These are phyloP conservation scores for Lasioglossum oenotherae DNA, from an alignment of 2,888 invertebrate genomes.

Conservation along the genomic window DNA sequence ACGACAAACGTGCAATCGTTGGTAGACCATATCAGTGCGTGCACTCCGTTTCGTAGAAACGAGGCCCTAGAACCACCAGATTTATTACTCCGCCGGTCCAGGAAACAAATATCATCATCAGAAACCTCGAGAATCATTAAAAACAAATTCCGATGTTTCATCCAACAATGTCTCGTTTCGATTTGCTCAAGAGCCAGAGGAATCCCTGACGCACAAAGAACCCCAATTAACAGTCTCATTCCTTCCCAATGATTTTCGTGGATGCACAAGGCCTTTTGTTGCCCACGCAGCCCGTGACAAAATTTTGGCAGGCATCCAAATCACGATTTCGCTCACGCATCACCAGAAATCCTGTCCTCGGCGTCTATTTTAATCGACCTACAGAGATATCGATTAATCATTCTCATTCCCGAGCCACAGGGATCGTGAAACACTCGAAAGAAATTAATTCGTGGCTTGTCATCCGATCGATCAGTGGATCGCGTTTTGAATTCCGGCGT, in stretches of 20 bases:
- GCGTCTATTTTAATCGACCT: conserved; percentile 77
- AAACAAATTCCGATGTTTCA: neutral
- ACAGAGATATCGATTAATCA: conserved; percentile 75
- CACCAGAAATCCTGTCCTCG: conserved; percentile 70
- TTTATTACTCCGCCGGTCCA: neutral
- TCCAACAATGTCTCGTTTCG: neutral
- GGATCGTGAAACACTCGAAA: conserved; percentile 21
- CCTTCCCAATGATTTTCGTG: conserved; percentile 33
- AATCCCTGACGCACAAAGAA: neutral
- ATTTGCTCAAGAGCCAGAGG: neutral
- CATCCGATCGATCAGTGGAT: neutral
- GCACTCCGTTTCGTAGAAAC: conserved; percentile 22
- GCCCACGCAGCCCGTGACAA: conserved; percentile 44
- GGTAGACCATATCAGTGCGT: conserved; percentile 36
- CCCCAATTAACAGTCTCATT: neutral
- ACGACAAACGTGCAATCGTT: conserved; percentile 56
- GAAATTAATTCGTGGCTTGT: neutral
- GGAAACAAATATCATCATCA: neutral
- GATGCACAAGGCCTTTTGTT: conserved; percentile 59
- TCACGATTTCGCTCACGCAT: conserved; percentile 67
- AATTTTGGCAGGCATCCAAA: conserved; percentile 73
- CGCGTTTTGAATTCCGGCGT: neutral
- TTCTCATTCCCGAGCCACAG: conserved; percentile 32
- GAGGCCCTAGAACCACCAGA: neutral
- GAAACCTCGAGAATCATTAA: neutral